Evolutionary conservation across 2,888 invertebrate genomes (phyloP), one percentile per base, ranked within the genome.

Genomic region (Morpho helenor): DNA sequence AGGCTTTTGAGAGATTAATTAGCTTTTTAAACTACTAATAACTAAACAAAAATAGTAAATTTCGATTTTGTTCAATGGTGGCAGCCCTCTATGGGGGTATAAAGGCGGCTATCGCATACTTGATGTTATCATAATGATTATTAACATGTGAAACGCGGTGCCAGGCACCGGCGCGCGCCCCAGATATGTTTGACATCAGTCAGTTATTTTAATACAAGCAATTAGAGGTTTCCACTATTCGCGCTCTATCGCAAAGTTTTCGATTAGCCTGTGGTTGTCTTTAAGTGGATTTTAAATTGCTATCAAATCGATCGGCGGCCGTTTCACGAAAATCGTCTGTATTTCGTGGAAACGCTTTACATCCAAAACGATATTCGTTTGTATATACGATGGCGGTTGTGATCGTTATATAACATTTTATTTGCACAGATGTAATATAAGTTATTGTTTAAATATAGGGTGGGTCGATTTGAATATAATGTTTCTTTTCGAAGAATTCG

Each of bases 41-140:
- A 46, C 23, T 31, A 39, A 31, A 49, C 3, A n/a, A 39, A 8
- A 31, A 49, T n/a, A 31, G 31, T 39, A 39, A 49, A 41, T 41
- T 9, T 51, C 46, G 42, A 42, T 54, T 48, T 42, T 40, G 10
- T 41, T 54, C 7, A n/a, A 2, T 31, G 31, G 43, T 55, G 68
- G 68, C 71, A 72, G 68, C 72, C 69, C 72, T 72, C 66, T 72
- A 70, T 72, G 68, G 77, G 75, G 79, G 76, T 71, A 74, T 76
- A 76, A 70, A 76, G 72, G 71, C 71, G 79, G 82, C 86, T 84
- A 86, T 86, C 87, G 88, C 84, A 86, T 82, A 87, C 87, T 89
- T 87, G 89, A 89, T 89, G 82, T 80, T 88, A 90, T 89, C 88
- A 88, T 86, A 87, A 89, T 87, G 88, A 89, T 89, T 88, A 90